Evolutionary conservation across 2,888 invertebrate genomes (phyloP).

Genomic region (Metopia argyrocephala): DNA sequence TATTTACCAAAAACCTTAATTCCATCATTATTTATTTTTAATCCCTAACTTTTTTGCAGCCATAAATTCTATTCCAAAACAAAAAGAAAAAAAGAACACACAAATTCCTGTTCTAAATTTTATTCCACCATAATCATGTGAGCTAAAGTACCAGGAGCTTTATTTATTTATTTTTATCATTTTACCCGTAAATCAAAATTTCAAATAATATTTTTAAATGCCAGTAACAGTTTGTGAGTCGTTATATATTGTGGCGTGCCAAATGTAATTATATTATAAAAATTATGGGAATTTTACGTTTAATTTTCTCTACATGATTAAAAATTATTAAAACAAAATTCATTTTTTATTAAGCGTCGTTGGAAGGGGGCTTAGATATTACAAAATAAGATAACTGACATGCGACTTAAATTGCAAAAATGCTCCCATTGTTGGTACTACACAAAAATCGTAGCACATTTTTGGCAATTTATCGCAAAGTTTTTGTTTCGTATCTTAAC

Average conservation of each 20-base stretch:
- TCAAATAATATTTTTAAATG: neutral
- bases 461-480: too few relatives aligned
- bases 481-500: too few relatives aligned
- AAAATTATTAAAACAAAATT: neutral
- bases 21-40: neutral
- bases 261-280: neutral
- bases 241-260: neutral
- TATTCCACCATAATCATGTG: neutral
- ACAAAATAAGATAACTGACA: too few relatives aligned
- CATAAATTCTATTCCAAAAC: neutral
- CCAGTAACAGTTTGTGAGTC: neutral
- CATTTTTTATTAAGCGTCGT: neutral
- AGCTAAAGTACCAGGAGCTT: neutral
- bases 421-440: too few relatives aligned
- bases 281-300: constrained; percentile 29
- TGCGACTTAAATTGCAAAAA: too few relatives aligned
- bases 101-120: neutral
- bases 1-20: neutral
- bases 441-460: too few relatives aligned
- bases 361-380: too few relatives aligned
- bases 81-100: neutral
- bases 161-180: neutral
- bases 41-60: neutral
- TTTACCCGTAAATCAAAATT: neutral
- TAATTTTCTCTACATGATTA: neutral